phyloP scores from a whole-genome alignment of 2,113 vertebrate species.

The Irena cyanogastra region DNA sequence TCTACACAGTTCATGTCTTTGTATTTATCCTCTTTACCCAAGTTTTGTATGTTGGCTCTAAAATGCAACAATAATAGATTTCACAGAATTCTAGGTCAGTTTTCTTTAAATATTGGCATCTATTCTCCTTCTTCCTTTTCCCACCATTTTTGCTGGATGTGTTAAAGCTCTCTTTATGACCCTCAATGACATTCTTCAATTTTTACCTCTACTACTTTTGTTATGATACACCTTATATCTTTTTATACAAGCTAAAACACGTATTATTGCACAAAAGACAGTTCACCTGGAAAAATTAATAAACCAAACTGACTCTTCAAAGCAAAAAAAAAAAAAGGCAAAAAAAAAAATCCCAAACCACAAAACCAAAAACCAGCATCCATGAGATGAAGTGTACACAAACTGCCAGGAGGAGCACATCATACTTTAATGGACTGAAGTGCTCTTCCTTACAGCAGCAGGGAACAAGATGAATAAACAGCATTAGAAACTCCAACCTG shows the following conservation, averaged over 20 bases:
- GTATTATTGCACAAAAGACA: background rate
- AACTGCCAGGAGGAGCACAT: background rate
- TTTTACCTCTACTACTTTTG: background rate
- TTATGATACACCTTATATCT: background rate
- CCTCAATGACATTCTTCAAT: background rate
- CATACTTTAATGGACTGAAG: background rate
- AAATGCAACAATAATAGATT: background rate
- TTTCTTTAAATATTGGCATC: background rate
- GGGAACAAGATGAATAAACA: background rate
- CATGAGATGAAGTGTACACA: background rate
- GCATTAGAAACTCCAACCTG: background rate
- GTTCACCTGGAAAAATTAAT: background rate
- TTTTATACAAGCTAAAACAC: background rate
- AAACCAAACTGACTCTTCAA: background rate
- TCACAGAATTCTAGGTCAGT: background rate
- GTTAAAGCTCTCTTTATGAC: background rate
- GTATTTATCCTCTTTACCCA: background rate
- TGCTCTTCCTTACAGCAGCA: background rate
- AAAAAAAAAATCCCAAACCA: background rate
- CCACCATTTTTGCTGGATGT: background rate
- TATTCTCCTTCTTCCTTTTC: background rate
- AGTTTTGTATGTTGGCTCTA: background rate
- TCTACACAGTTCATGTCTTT: background rate
- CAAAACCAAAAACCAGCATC: background rate
- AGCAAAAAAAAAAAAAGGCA: background rate